Conservation (phyloP, 2,113 vertebrate species). For the Pygoscelis adeliae region DNA sequence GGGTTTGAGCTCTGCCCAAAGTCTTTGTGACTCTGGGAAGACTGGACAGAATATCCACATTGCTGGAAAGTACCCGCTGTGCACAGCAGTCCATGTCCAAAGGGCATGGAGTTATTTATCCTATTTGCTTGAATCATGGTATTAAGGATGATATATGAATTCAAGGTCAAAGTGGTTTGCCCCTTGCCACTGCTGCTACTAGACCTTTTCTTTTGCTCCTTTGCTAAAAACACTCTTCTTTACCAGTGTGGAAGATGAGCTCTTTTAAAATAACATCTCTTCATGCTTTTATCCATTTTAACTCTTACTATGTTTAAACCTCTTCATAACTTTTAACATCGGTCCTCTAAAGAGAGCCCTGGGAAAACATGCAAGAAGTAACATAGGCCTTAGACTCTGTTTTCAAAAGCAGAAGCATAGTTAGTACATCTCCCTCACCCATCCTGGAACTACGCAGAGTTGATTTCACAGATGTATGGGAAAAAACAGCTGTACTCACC, state of each 20-base stretch:
- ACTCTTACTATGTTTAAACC: not conserved
- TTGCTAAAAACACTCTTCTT: not conserved
- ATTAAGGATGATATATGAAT: slow-evolving; percentile 10
- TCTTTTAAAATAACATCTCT: not conserved
- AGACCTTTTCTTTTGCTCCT: not conserved
- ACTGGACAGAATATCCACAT: not conserved
- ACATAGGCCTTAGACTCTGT: not conserved
- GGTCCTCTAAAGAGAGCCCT: not conserved
- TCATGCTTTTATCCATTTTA: not conserved
- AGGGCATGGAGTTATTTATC: slow-evolving; percentile 40
- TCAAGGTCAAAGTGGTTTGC: not conserved
- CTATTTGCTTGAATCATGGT: not conserved
- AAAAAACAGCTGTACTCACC: not conserved
- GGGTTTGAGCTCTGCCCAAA: not conserved
- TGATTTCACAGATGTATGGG: not conserved
- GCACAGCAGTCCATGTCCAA: not conserved
- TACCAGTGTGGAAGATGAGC: not conserved
- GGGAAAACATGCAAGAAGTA: not conserved
- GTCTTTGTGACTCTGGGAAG: not conserved
- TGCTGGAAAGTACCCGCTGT: not conserved
- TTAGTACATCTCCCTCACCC: not conserved
- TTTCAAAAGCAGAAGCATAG: not conserved
- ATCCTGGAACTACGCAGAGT: not conserved
- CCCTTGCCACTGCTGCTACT: not conserved
- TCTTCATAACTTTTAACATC: not conserved